These are phyloP conservation scores for Cynocephalus volans DNA, from an alignment of 2,113 vertebrate species.

Conservation along the genomic window DNA sequence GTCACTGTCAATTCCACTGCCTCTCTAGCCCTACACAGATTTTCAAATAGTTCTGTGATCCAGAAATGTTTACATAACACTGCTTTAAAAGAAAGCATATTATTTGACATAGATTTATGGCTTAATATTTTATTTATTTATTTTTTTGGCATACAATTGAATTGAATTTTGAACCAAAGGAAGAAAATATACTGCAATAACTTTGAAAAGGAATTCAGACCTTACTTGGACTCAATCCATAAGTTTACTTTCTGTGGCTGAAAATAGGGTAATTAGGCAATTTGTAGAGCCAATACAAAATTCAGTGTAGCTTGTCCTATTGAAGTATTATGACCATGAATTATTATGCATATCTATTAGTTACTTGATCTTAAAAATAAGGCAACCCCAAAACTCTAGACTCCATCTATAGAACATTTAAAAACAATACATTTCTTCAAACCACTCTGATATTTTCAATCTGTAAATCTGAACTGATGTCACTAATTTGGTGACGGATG, in stretches of 20 bases:
- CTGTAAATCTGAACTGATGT: conserved; percentile 19
- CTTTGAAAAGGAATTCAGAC: neutral
- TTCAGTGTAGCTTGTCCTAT: neutral
- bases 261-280: neutral
- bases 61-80: neutral
- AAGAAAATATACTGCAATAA: conserved; percentile 7
- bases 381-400: neutral
- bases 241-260: neutral
- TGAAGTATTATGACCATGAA: neutral
- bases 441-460: neutral
- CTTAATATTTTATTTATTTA: neutral
- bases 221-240: neutral
- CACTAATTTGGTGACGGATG: conserved; percentile 45
- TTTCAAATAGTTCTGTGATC: neutral
- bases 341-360: neutral
- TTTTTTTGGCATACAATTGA: conserved; percentile 11
- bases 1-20: neutral
- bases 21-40: neutral
- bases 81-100: neutral
- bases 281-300: conserved; percentile 3
- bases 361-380: conserved; percentile 32
- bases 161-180: neutral
- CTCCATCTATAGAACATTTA: neutral
- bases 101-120: neutral
- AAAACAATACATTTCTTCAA: neutral